phyloP scores from a whole-genome alignment of 2,113 vertebrate genomes.

The Callorhinus ursinus region DNA sequence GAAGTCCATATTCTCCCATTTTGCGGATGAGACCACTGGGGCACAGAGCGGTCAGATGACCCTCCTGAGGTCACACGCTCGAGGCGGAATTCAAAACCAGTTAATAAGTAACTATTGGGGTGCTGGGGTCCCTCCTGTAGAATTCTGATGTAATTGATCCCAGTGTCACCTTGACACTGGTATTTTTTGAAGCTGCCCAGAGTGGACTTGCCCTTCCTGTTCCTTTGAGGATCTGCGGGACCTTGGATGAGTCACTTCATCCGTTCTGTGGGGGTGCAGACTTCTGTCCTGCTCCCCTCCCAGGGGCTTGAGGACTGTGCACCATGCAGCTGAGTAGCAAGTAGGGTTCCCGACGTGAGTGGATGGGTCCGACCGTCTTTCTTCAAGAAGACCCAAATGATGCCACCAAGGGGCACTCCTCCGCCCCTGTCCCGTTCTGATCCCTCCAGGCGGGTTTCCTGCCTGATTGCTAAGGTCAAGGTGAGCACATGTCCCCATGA shows the following conservation, averaged over 20 bases:
- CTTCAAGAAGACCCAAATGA: background rate
- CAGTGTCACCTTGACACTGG: background rate
- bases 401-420: background rate
- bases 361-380: background rate
- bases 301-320: accelerated
- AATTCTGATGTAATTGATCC: background rate
- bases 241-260: background rate
- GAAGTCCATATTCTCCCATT: too few relatives aligned
- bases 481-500: accelerated
- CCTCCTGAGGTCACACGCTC: background rate
- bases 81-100: background rate
- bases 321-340: accelerated
- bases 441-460: accelerated
- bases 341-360: accelerated
- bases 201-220: background rate
- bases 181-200: background rate
- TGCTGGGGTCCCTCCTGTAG: background rate
- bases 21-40: background rate
- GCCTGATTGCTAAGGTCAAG: accelerated
- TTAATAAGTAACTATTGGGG: accelerated
- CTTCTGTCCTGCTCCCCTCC: background rate
- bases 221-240: background rate
- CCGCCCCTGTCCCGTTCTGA: accelerated
- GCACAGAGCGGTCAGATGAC: background rate
- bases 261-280: accelerated